These are phyloP conservation scores for Euleptes europaea DNA, from an alignment of 2,113 vertebrate species.

Conservation along the genomic window DNA sequence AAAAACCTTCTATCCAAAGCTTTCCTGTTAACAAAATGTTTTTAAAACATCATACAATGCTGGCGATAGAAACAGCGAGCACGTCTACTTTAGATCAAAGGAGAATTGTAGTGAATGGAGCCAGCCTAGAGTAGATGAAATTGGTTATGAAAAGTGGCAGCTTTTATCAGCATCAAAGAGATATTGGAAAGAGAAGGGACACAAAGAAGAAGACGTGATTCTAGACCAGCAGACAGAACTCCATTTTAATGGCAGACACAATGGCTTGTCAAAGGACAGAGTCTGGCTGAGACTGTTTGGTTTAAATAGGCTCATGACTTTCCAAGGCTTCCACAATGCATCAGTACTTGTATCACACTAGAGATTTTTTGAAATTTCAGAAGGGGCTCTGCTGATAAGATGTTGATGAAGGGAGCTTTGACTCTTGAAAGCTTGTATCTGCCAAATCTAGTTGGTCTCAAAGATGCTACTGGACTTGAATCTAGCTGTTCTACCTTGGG, in stretches of 20 bases:
- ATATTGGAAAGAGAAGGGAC: not conserved
- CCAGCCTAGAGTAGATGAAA: constrained; percentile 2
- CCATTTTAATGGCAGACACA: not conserved
- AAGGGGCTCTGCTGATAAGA: not conserved
- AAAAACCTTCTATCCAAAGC: not conserved
- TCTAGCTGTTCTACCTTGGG: no score
- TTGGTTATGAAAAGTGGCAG: constrained; percentile 12
- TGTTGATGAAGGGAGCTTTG: not conserved
- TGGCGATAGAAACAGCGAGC: not conserved
- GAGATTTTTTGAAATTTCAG: not conserved
- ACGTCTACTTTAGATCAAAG: constrained; percentile 15
- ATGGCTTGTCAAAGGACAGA: not conserved
- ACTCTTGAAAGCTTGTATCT: no score
- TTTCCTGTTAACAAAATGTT: not conserved
- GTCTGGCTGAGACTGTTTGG: not conserved
- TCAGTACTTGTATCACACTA: not conserved
- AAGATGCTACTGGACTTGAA: no score
- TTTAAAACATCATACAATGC: not conserved
- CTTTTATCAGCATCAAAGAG: constrained; percentile 26
- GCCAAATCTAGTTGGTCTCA: no score
- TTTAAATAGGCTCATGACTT: not conserved
- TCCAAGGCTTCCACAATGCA: not conserved
- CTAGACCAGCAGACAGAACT: not conserved
- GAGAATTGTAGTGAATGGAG: not conserved
- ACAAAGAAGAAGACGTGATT: not conserved